These are phyloP conservation scores for Petaurus breviceps DNA, from an alignment of 2,113 vertebrate species.

Conservation along the genomic window DNA sequence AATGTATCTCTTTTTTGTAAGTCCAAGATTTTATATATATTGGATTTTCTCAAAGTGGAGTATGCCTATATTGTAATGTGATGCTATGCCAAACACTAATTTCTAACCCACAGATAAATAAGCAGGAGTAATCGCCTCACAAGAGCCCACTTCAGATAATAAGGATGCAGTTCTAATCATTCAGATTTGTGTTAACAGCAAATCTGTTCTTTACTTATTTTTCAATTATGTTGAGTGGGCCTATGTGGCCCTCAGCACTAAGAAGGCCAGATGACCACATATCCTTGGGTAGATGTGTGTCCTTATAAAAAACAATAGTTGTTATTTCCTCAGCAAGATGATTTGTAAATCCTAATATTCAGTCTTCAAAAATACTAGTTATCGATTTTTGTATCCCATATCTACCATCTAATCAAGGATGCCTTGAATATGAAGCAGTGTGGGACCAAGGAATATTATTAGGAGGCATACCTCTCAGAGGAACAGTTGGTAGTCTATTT, in stretches of 20 bases:
- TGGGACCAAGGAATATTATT: background rate
- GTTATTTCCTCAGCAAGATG: conserved; percentile 30
- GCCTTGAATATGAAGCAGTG: background rate
- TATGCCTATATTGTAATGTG: conserved; percentile 51
- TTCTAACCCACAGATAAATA: conserved; percentile 56
- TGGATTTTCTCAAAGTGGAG: conserved; percentile 49
- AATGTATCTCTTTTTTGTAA: conserved; percentile 39
- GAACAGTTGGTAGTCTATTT: background rate
- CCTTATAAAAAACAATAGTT: background rate
- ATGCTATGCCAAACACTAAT: conserved; percentile 67
- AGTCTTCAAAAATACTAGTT: background rate
- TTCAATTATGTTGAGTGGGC: conserved; percentile 64
- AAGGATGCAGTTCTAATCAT: conserved; percentile 69
- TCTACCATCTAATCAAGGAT: background rate
- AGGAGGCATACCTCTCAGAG: background rate
- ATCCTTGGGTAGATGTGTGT: conserved; percentile 20
- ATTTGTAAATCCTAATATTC: background rate
- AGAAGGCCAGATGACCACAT: conserved; percentile 12
- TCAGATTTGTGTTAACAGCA: conserved; percentile 70
- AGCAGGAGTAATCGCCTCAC: conserved; percentile 58
- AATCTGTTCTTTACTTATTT: conserved; percentile 69
- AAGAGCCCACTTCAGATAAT: conserved; percentile 67
- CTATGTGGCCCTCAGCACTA: conserved; percentile 43
- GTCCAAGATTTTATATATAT: conserved; percentile 27
- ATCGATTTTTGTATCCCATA: background rate